Conservation (phyloP, 2,888 invertebrate species). For the Limnephilus lunatus region DNA sequence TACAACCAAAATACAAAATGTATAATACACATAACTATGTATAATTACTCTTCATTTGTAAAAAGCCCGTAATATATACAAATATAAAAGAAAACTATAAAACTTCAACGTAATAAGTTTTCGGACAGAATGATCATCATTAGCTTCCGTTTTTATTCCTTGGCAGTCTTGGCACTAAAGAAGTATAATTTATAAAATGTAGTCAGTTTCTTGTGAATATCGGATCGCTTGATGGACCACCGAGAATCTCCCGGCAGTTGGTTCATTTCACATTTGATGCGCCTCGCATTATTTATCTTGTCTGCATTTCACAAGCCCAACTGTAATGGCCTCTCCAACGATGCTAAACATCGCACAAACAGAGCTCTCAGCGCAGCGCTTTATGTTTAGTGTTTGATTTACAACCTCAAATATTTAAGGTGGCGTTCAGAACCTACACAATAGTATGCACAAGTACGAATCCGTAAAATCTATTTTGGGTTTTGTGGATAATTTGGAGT, state of each 20-base stretch:
- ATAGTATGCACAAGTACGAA: neutral
- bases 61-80: too few species aligned
- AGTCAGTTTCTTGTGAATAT: neutral
- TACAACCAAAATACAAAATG: neutral
- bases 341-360: slow-evolving; percentile 16
- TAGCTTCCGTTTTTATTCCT: neutral
- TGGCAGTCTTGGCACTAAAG: neutral
- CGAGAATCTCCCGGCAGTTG: slow-evolving; percentile 13
- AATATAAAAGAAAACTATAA: too few species aligned
- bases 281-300: slow-evolving; percentile 17
- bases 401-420: slow-evolving; percentile 5
- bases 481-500: neutral
- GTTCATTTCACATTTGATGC: slow-evolving; percentile 19
- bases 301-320: slow-evolving; percentile 12
- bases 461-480: neutral
- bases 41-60: too few species aligned
- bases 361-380: slow-evolving; percentile 13
- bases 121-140: neutral
- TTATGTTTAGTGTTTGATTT: slow-evolving; percentile 5
- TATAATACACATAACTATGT: too few species aligned
- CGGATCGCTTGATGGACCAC: slow-evolving; percentile 6
- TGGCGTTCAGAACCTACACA: neutral
- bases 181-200: neutral
- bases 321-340: neutral
- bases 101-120: too few species aligned